Percentiles rank a stretch among this genome's conserved stretches.
phyloP scores from a whole-genome alignment of 1,140 invertebrate genomes.

The Drosophila nannoptera region DNA sequence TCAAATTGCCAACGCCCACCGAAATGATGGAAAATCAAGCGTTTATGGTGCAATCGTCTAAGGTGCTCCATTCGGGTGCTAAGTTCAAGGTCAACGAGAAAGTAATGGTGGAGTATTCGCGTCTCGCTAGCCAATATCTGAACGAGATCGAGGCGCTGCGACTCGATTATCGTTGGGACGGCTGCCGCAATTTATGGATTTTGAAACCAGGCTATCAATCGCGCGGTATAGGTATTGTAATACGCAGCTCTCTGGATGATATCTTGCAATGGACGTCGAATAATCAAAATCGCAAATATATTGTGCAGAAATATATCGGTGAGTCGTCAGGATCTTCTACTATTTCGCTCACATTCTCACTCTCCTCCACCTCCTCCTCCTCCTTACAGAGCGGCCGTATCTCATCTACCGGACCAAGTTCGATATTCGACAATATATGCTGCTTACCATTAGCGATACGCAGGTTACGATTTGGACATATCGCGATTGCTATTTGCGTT shows the following conservation, averaged over 20 bases:
- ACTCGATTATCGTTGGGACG: constrained; percentile 82
- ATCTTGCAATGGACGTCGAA: constrained; percentile 84
- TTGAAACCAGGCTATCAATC: constrained; percentile 93
- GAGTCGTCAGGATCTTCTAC: constrained; percentile 32
- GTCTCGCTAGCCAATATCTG: constrained; percentile 82
- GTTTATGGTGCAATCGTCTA: constrained; percentile 81
- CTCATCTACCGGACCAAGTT: constrained; percentile 94
- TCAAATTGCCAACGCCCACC: constrained; percentile 55
- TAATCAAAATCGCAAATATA: constrained; percentile 85
- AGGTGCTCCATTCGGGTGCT: constrained; percentile 79
- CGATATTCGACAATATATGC: constrained; percentile 93
- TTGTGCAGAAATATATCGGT: constrained; percentile 97
- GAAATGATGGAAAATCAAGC: constrained; percentile 84
- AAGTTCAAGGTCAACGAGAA: constrained; percentile 79
- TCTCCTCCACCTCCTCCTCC: background rate
- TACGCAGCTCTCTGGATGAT: constrained; percentile 81
- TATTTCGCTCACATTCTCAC: background rate
- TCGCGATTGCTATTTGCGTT: constrained; percentile 91
- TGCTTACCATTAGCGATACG: constrained; percentile 88
- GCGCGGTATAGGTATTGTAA: constrained; percentile 90
- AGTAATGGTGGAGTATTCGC: constrained; percentile 80
- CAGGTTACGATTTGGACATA: constrained; percentile 94
- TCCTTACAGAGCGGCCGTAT: constrained; percentile 86
- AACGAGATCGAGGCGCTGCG: constrained; percentile 83
- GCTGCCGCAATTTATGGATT: constrained; percentile 93